Base-by-base conservation (phyloP, 2,888 invertebrate species). In the Dendrolimus pini region DNA sequence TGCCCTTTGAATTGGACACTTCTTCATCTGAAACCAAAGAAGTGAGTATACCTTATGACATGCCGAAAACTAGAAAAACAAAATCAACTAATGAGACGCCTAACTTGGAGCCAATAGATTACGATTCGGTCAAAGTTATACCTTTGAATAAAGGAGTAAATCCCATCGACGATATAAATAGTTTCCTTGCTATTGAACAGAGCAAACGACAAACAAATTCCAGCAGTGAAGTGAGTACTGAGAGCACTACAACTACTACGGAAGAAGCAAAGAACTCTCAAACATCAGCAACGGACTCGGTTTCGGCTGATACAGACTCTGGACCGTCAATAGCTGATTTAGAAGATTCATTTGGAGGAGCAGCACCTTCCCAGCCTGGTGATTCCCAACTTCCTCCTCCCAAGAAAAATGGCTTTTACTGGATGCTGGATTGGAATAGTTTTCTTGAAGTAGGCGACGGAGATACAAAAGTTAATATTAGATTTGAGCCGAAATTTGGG, bases 391-490 rank as follows among this genome's bases (percentile, higher is more conserved):
- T 94, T 41, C 94, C 95, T 7, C 92, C 94, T 0, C 93, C 93
- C 53, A 92, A 92, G 66, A 93, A 93, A 69, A 96, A 94, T 61
- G 97, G 96, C 0, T 94, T 96, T 65, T 97, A 96, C 75, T 96
- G 96, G 86, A 92, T 96, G 73, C 90, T 96, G 8, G 97, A 97
- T 75, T 96, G 96, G 96, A 96, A 97, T 73, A 93, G 95, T 58
- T 97, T 97, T 73, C 89, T 96, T 14, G 96, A 96, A 82, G 96
- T 96, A 6, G 96, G 96, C 10, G 95, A 95, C 30, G 94, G 93
- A 53, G 93, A 93, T 63, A 93, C 92, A 52, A 93, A 95, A 83
- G 95, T 96, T 0, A 95, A 96, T 70, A 93, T 97, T 67, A 93
- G 95, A 70, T 95, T 96, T 69, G 94, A 95, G 66, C 96, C 96